Conservation (phyloP, 2,888 invertebrate species). For the Drosophila testacea region DNA sequence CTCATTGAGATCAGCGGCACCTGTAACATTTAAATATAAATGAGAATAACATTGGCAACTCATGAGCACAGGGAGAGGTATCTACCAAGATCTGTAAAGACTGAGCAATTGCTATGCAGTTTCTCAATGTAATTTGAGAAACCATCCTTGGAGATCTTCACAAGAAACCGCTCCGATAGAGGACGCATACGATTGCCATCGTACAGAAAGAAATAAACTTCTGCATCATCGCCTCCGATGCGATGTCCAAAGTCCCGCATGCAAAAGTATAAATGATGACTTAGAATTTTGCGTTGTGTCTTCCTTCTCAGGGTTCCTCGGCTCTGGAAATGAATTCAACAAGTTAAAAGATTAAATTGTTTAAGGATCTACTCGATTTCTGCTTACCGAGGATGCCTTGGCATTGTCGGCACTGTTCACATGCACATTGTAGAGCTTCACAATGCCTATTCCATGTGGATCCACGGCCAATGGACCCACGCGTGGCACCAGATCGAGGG, state of each 20-base stretch:
- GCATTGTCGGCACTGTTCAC: conserved; percentile 91
- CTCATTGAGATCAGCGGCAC: conserved; percentile 92
- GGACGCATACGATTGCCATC: conserved; percentile 90
- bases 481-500: conserved; percentile 95
- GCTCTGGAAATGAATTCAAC: conserved; percentile 72
- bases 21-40: conserved; percentile 77
- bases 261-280: conserved; percentile 93
- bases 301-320: conserved; percentile 85
- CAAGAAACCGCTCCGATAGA: conserved; percentile 95
- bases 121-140: conserved; percentile 95
- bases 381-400: conserved; percentile 88
- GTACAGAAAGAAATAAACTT: conserved; percentile 94
- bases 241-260: conserved; percentile 95
- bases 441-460: conserved; percentile 94
- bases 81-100: conserved; percentile 91
- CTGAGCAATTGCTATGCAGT: conserved; percentile 94
- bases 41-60: not conserved
- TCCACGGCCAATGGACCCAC: conserved; percentile 95
- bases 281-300: conserved; percentile 85
- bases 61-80: conserved; percentile 20
- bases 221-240: conserved; percentile 95
- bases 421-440: conserved; percentile 94
- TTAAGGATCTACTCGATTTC: too few species aligned
- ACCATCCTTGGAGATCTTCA: conserved; percentile 95
- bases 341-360: not conserved